A percentile compares a stretch with the other conserved stretches of the same genome.
Conservation (phyloP, 2,797 vertebrate species). For the Microhierax caerulescens region DNA sequence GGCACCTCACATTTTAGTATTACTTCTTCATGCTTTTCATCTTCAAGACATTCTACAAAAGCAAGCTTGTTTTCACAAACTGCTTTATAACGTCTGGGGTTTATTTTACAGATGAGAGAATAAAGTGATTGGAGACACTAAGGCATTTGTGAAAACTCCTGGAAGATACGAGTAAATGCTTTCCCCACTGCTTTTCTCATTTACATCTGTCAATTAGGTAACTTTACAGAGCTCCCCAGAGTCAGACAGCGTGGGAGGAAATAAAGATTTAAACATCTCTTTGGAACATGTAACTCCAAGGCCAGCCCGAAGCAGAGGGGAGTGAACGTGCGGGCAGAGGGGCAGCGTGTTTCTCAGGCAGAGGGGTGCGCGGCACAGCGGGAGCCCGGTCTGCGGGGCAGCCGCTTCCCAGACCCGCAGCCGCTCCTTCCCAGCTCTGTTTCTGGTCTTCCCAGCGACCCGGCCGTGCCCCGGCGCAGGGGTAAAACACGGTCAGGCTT, state of each 20-base stretch:
- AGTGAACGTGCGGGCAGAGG: fast-evolving
- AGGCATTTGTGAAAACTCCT: not conserved
- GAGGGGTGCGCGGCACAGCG: no score
- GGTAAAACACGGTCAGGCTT: not conserved
- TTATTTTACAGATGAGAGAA: not conserved
- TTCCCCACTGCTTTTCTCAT: not conserved
- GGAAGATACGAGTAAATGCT: not conserved
- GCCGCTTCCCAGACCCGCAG: fast-evolving
- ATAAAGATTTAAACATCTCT: not conserved
- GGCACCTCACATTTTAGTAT: not conserved
- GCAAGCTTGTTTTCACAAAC: not conserved
- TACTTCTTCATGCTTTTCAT: not conserved
- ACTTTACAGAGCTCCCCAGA: not conserved
- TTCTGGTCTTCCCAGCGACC: not conserved
- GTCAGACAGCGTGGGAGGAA: not conserved
- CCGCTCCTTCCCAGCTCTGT: not conserved
- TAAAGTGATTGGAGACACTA: not conserved
- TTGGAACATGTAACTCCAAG: not conserved
- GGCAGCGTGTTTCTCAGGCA: fast-evolving
- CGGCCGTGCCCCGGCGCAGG: fast-evolving
- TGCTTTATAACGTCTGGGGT: not conserved
- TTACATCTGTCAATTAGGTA: not conserved
- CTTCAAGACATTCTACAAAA: not conserved
- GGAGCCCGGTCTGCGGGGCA: not conserved
- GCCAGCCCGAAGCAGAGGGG: not conserved